Conservation (phyloP, 2,797 vertebrate genomes). For the Dendrocincla tyrannina region DNA sequence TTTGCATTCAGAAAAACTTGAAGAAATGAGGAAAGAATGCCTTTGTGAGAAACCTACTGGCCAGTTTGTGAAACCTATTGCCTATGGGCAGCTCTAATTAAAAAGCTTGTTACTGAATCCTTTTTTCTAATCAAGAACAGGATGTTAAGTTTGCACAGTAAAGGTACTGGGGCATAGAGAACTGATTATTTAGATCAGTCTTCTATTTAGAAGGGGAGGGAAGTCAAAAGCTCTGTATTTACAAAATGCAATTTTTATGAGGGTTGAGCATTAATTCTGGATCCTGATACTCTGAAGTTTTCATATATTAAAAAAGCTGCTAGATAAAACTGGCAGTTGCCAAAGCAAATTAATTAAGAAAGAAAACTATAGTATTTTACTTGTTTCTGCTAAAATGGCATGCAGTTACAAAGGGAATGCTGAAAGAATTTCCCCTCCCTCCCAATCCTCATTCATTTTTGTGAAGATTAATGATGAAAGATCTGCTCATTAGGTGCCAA, state of each 20-base stretch:
- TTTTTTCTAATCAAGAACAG: slow-evolving; percentile 53
- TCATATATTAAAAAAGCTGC: slow-evolving; percentile 36
- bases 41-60: not conserved
- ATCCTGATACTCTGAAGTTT: slow-evolving; percentile 5
- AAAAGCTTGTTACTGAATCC: slow-evolving; percentile 29
- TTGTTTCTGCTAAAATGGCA: slow-evolving; percentile 46
- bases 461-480: slow-evolving; percentile 51
- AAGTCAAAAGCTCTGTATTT: not conserved
- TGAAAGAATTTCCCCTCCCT: not conserved
- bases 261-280: slow-evolving; percentile 47
- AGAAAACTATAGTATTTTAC: slow-evolving; percentile 40
- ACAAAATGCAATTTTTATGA: slow-evolving; percentile 36
- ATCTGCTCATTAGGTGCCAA: slow-evolving; percentile 43
- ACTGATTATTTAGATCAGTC: slow-evolving; percentile 32
- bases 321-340: slow-evolving; percentile 29
- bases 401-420: slow-evolving; percentile 10
- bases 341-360: slow-evolving; percentile 49
- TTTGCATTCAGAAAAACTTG: not conserved
- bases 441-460: slow-evolving; percentile 22
- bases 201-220: slow-evolving; percentile 6
- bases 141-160: slow-evolving; percentile 21
- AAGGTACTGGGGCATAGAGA: slow-evolving; percentile 27
- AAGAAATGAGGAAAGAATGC: not conserved
- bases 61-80: not conserved
- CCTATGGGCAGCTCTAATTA: slow-evolving; percentile 6